Percentiles rank a stretch among this genome's conserved stretches.
Evolutionary conservation across 2,113 vertebrate genomes (phyloP).

Genomic region (Tachuris rubrigastra): DNA sequence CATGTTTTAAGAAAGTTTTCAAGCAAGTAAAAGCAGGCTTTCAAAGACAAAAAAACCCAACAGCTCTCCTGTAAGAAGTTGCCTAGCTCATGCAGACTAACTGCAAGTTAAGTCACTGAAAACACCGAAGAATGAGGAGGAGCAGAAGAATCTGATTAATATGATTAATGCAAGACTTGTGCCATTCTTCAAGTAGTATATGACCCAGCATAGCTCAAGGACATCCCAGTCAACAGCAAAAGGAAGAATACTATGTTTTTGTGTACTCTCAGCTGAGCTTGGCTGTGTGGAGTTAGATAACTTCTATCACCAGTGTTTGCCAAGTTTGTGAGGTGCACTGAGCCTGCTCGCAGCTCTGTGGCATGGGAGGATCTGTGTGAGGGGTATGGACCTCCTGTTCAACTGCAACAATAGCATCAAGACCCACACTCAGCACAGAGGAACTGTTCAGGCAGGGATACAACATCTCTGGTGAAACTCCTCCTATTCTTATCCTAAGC

Average conservation of each 20-base stretch:
- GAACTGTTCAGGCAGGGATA: neutral
- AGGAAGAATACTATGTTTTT: neutral
- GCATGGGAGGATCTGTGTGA: neutral
- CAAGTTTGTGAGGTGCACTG: rapidly evolving
- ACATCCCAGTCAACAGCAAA: neutral
- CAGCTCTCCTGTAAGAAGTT: neutral
- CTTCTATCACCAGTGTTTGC: neutral
- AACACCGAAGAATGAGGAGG: neutral
- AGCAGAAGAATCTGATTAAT: neutral
- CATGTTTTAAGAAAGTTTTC: neutral
- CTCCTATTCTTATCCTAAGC: neutral
- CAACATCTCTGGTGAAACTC: neutral
- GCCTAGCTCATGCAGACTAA: neutral
- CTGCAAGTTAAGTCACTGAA: neutral
- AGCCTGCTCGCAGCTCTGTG: neutral
- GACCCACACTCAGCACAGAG: neutral
- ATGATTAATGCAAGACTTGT: neutral
- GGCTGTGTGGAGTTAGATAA: neutral
- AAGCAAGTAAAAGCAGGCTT: neutral
- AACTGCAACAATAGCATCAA: rapidly evolving
- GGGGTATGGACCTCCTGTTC: neutral
- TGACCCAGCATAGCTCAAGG: neutral
- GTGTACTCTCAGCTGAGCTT: neutral
- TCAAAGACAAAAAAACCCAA: neutral
- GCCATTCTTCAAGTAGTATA: neutral